Evolutionary conservation across 2,797 vertebrate species (phyloP), one percentile per base, ranked within the genome.

Genomic region (Semaprochilodus insignis): DNA sequence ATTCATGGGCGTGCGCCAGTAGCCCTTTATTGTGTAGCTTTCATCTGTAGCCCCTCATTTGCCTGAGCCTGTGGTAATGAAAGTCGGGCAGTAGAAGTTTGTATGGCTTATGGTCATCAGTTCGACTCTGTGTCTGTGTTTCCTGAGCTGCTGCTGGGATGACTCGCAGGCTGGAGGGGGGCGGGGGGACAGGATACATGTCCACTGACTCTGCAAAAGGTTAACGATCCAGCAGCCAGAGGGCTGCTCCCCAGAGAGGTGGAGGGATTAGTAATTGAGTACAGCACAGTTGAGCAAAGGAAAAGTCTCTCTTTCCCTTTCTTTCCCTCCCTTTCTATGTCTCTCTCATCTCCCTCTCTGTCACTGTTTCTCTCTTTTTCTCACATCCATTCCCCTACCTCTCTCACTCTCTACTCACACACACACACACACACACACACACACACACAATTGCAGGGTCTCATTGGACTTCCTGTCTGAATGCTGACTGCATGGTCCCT

Each of bases 171-270:
- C 40, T 15, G 14, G 54, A n/a, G 14, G 60, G 6, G 17, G 34
- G 10, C 51, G 2, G 48, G 40, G 3, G 67, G 36, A 75, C 76
- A 81, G 83, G 77, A 83, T 23, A 55, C 63, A 51, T 79, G 79
- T 59, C 44, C 36, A 79, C 77, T 77, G 73, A 82, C 79, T 84
- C 78, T 71, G 62, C 51, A 66, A 85, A 85, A 87, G 87, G 85
- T 87, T 86, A 87, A 85, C 71, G 77, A 86, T 85, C 69, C 85
- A 82, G 77, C 66, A 67, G 81, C 80, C 65, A 72, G 77, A 74
- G 78, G 82, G 76, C 79, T 81, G n/a, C 77, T 81, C 87, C 69
- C 78, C 14, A 80, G 71, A 85, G 77, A 85, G 65, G 62, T 19
- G 67, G 70, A 5, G 52, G 51, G 78, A 84, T 82, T 84, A 70